Evolutionary conservation across 1,140 invertebrate genomes (phyloP).

Genomic region (Dolichoris vasculosae): DNA sequence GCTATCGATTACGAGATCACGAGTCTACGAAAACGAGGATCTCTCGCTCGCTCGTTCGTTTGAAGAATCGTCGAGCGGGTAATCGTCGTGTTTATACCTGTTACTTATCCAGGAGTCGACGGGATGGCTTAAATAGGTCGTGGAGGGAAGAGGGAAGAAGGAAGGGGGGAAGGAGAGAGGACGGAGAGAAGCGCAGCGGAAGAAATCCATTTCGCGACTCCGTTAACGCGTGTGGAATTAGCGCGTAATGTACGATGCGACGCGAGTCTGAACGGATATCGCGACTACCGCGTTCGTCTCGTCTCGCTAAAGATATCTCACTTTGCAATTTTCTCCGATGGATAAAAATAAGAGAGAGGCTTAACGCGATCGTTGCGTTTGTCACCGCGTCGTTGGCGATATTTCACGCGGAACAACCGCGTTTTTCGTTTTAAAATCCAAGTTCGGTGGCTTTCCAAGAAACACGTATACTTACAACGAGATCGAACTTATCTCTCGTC

Average conservation of each 20-base stretch:
- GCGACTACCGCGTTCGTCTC: conserved; percentile 8
- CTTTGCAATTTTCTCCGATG: conserved; percentile 50
- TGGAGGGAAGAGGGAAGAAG: neutral
- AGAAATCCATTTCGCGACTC: conserved; percentile 60
- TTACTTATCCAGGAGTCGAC: conserved; percentile 61
- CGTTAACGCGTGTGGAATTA: conserved; percentile 52
- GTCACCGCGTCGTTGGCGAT: conserved; percentile 30
- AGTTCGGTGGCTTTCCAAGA: too few relatives aligned
- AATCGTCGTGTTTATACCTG: conserved; percentile 63
- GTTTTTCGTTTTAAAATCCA: neutral
- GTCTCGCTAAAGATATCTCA: conserved; percentile 49
- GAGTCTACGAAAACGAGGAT: conserved; percentile 33
- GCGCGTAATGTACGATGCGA: conserved; percentile 46
- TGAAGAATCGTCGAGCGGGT: conserved; percentile 59
- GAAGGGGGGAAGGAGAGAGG: neutral
- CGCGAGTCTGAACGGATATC: conserved; percentile 9
- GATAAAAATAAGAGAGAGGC: conserved; percentile 45
- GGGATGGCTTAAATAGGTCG: conserved; percentile 61
- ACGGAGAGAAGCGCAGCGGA: conserved; percentile 49
- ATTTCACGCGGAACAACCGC: conserved; percentile 12
- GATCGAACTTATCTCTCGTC: too few relatives aligned
- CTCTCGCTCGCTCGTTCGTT: conserved; percentile 53
- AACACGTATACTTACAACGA: too few relatives aligned
- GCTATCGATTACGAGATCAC: conserved; percentile 62
- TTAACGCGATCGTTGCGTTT: conserved; percentile 30